Evolutionary conservation across 1,140 invertebrate species (phyloP).

Genomic region (Diabrotica undecimpunctata): DNA sequence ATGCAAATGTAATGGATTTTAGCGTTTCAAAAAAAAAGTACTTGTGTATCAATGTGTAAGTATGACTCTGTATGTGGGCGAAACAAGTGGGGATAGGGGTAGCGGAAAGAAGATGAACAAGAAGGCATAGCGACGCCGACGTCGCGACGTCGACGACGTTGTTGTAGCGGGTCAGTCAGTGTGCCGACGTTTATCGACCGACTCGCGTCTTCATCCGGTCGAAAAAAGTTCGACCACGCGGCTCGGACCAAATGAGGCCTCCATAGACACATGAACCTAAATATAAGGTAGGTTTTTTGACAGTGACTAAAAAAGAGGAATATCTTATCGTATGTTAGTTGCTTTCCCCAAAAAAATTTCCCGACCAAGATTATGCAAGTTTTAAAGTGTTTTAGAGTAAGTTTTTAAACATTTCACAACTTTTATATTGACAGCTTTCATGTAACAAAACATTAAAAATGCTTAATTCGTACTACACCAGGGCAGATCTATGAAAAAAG

Average conservation of each 20-base stretch:
- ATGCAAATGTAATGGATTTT: too few relatives aligned
- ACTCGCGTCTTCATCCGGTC: slow-evolving; percentile 12
- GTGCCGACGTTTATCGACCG: slow-evolving; percentile 42
- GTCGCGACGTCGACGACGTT: slow-evolving; percentile 27
- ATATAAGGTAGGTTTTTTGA: slow-evolving; percentile 33
- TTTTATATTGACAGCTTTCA: too few relatives aligned
- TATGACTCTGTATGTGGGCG: slow-evolving; percentile 13
- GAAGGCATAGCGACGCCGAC: slow-evolving; percentile 26
- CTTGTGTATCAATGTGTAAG: background rate
- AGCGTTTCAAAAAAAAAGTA: too few relatives aligned
- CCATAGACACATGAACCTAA: slow-evolving; percentile 43
- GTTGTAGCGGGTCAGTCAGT: slow-evolving; percentile 40
- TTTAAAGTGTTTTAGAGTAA: too few relatives aligned
- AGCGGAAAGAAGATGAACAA: background rate
- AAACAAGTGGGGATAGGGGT: background rate
- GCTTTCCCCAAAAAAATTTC: too few relatives aligned
- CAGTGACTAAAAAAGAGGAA: too few relatives aligned
- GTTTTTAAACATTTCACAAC: too few relatives aligned
- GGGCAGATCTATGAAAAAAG: too few relatives aligned
- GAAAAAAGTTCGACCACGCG: slow-evolving; percentile 29
- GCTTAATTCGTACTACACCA: too few relatives aligned
- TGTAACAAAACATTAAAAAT: too few relatives aligned
- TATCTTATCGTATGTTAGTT: too few relatives aligned
- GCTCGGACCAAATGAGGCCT: slow-evolving; percentile 41
- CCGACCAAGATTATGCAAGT: too few relatives aligned